phyloP scores from a whole-genome alignment of 2,888 invertebrate genomes.

The Chrysopilus asiliformis region DNA sequence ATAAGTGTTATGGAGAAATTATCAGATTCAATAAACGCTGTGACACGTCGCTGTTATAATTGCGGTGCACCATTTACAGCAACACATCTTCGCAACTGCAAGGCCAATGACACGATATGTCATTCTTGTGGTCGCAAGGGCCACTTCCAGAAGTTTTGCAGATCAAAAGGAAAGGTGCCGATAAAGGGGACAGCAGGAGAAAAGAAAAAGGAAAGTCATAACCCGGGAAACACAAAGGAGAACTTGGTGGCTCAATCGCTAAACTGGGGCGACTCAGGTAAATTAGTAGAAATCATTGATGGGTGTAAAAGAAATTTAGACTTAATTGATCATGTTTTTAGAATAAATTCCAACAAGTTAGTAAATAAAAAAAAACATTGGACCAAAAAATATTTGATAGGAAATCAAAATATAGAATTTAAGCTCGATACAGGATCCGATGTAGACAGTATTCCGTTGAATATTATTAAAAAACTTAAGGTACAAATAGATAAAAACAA shows the following conservation, averaged over 20 bases:
- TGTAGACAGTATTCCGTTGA: conserved; percentile 5
- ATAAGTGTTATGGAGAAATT: background rate
- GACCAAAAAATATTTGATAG: conserved; percentile 2
- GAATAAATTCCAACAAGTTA: background rate
- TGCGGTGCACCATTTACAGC: background rate
- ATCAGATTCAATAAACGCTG: background rate
- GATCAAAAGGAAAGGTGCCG: background rate
- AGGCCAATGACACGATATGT: background rate
- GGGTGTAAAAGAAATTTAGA: background rate
- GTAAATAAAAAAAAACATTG: background rate
- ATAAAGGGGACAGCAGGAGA: background rate
- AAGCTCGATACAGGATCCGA: conserved; percentile 8
- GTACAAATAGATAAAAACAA: conserved; percentile 3
- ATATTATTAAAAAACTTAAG: conserved; percentile 5
- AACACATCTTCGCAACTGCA: background rate
- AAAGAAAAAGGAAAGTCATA: background rate
- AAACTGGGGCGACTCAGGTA: background rate
- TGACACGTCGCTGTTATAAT: background rate
- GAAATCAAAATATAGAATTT: conserved; percentile 2
- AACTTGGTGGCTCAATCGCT: background rate
- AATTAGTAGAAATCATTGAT: background rate
- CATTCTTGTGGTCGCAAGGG: background rate
- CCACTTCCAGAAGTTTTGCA: background rate
- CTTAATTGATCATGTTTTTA: conserved; percentile 1
- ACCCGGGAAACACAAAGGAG: background rate